A percentile compares a stretch with the other conserved stretches of the same genome.
Evolutionary conservation across 2,113 vertebrate species (phyloP).

Genomic region (Mobula hypostoma): DNA sequence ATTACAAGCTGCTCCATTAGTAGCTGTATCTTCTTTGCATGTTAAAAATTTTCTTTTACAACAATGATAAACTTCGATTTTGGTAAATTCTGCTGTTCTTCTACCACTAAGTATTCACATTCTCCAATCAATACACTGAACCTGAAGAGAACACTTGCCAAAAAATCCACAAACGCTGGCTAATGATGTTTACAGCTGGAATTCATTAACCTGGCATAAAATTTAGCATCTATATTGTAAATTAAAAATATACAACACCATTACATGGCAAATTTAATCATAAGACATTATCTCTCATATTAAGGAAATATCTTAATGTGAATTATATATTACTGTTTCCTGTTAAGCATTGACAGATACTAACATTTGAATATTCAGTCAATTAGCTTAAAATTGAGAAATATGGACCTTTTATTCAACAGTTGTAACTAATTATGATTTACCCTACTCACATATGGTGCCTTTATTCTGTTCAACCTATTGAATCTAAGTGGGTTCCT

Average conservation of each 20-base stretch:
- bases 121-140: constrained; percentile 7
- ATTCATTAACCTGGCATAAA: constrained; percentile 23
- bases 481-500: constrained; percentile 57
- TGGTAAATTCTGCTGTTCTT: background rate
- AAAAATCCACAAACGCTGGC: constrained; percentile 5
- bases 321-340: background rate
- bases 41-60: background rate
- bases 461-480: constrained; percentile 63
- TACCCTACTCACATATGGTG: constrained; percentile 63
- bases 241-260: constrained; percentile 11
- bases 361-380: constrained; percentile 52
- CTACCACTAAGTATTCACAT: background rate
- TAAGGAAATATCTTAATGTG: constrained; percentile 35
- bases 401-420: constrained; percentile 48
- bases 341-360: constrained; percentile 32
- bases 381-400: constrained; percentile 56
- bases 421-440: constrained; percentile 66
- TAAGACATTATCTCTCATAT: constrained; percentile 26
- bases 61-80: background rate
- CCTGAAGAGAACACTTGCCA: background rate
- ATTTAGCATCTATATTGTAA: constrained; percentile 33
- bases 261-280: constrained; percentile 32
- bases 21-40: background rate
- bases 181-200: constrained; percentile 31
- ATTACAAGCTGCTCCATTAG: background rate